phyloP scores from a whole-genome alignment of 92 coral and sea anemone genomes.

The Ricordea florida region DNA sequence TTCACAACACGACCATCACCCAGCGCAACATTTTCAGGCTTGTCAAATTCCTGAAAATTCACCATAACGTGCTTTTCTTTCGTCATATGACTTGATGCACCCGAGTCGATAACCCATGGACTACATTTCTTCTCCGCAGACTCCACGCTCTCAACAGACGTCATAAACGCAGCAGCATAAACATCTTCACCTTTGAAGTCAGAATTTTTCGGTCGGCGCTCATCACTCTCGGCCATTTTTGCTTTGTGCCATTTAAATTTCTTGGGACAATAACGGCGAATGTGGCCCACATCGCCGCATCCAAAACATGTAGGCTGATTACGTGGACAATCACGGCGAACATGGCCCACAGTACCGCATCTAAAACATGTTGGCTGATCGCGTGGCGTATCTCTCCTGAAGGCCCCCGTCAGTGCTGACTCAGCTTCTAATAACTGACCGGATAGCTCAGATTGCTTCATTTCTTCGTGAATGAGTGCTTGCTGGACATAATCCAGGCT shows the following conservation, averaged over 20 bases:
- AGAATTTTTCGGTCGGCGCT: constrained; percentile 11
- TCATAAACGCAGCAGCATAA: constrained; percentile 40
- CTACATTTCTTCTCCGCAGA: constrained; percentile 5
- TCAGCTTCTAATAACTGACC: too few species aligned
- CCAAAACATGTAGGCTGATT: constrained; percentile 31
- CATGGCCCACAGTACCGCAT: neutral
- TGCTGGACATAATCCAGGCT: too few species aligned
- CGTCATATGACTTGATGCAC: constrained; percentile 62
- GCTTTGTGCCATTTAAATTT: constrained; percentile 26
- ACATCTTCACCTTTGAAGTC: constrained; percentile 38
- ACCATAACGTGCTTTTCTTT: constrained; percentile 38
- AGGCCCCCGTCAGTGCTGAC: too few species aligned
- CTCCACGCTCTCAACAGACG: constrained; percentile 26
- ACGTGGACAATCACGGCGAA: too few species aligned
- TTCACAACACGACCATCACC: constrained; percentile 68
- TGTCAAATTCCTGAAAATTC: constrained; percentile 33
- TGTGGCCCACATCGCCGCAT: constrained; percentile 47
- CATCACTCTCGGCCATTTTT: constrained; percentile 20
- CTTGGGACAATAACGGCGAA: constrained; percentile 41
- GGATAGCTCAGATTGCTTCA: too few species aligned
- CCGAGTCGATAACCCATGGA: constrained; percentile 49
- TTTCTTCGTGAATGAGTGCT: constrained; percentile 48
- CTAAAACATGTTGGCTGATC: too few species aligned
- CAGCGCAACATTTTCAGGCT: constrained; percentile 48
- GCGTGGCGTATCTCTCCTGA: neutral